Percentiles rank a stretch among this genome's conserved stretches.
phyloP scores from a whole-genome alignment of 2,113 vertebrate genomes.

The Nothocercus nigrocapillus region DNA sequence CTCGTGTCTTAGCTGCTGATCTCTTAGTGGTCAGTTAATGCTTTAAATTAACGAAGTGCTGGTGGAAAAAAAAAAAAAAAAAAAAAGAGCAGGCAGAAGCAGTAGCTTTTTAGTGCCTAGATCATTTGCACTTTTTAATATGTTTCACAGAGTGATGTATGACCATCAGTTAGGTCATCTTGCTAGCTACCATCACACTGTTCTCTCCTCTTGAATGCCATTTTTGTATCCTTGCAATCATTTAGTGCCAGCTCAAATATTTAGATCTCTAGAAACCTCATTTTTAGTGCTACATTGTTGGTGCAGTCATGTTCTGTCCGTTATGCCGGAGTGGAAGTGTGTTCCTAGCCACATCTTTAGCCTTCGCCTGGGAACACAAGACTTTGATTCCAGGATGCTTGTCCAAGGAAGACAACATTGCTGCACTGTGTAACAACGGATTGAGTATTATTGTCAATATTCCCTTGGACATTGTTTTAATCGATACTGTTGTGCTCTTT shows the following conservation, averaged over 20 bases:
- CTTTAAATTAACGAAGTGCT: neutral
- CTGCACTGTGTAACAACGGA: neutral
- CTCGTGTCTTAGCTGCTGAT: neutral
- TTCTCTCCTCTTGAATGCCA: neutral
- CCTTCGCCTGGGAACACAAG: neutral
- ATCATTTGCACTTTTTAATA: neutral
- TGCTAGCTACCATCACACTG: neutral
- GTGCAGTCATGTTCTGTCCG: neutral
- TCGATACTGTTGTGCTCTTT: neutral
- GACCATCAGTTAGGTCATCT: neutral
- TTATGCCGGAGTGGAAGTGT: neutral
- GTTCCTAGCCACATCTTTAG: neutral
- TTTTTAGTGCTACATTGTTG: neutral
- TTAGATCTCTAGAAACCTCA: neutral
- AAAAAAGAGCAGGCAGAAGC: neutral
- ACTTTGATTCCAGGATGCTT: neutral
- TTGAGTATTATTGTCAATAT: neutral
- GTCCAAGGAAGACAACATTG: neutral
- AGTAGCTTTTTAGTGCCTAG: neutral
- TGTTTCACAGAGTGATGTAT: neutral
- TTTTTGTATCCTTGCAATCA: neutral
- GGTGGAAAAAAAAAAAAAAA: neutral
- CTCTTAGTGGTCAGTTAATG: neutral
- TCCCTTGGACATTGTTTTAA: neutral
- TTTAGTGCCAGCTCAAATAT: neutral